Conservation (phyloP, 2,888 invertebrate species). For the Acronicta aceris region DNA sequence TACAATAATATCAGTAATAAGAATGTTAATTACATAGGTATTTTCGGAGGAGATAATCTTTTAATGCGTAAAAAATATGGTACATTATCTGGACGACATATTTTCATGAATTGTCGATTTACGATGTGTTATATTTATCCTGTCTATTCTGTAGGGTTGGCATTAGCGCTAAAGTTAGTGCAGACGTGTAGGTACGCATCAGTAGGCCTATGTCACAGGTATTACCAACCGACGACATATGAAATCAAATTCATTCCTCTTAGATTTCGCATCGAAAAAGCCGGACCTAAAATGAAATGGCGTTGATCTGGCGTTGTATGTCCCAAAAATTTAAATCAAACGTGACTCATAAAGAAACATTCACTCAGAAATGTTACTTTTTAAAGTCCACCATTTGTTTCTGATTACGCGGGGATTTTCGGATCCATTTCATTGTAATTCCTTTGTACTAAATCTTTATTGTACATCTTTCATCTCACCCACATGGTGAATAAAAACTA, state of each 20-base stretch:
- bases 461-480: conserved; percentile 45
- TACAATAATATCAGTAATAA: conserved; percentile 65
- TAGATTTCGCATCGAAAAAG: conserved; percentile 5
- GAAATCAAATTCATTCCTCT: not conserved
- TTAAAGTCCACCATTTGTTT: conserved; percentile 46
- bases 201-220: conserved; percentile 41
- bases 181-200: conserved; percentile 37
- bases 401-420: conserved; percentile 42
- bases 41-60: conserved; percentile 51
- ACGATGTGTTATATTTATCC: conserved; percentile 17
- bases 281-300: too few species aligned
- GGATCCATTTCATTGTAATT: conserved; percentile 44
- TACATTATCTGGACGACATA: conserved; percentile 1
- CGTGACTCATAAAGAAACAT: conserved; percentile 30
- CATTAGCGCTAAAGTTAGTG: conserved; percentile 43
- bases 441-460: conserved; percentile 51
- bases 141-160: conserved; percentile 7
- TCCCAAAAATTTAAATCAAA: conserved; percentile 11
- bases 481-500: conserved; percentile 73
- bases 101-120: conserved; percentile 10
- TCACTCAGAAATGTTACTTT: conserved; percentile 15
- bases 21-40: conserved; percentile 84
- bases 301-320: too few species aligned
- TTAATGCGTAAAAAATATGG: conserved; percentile 22
- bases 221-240: conserved; percentile 24